Evolutionary conservation across 2,888 invertebrate genomes (phyloP), one percentile per base, ranked within the genome.

Genomic region (Tachystola acroxantha): DNA sequence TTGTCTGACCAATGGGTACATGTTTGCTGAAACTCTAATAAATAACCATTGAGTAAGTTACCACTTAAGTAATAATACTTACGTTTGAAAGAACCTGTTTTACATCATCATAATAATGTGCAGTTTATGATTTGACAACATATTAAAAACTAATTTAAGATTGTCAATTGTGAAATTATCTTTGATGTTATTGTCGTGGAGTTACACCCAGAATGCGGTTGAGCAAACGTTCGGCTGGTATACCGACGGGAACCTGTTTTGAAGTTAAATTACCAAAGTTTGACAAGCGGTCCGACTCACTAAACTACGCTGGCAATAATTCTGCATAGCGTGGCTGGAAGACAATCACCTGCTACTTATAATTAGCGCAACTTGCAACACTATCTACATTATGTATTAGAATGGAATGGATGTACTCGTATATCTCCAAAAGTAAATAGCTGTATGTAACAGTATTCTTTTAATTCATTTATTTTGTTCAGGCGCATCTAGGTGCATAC

Each of bases 251-350:
- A 75, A 73, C 70, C 77, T 76, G 74, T 79, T 82, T 78, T 78
- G 78, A 82, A 85, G 81, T 84, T 85, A 81, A 85, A 85, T 85
- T 85, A 81, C 77, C 74, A 84, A 85, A 85, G 84, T 85, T 85
- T 80, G 81, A 84, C 82, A 80, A 72, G 79, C 73, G 76, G 77
- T 72, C 66, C 67, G 64, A 68, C 70, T 75, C 64, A 53, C 68
- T 70, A 65, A 75, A 77, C 80, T 79, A 75, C 71, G 72, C 68
- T 58, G 70, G 80, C 80, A 79, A 82, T 82, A 78, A 82, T 78
- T 75, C 69, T 72, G 71, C 73, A 74, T 64, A 66, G 68, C 64
- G 57, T 57, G 62, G 57, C 56, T 55, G 59, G 53, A 69, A 76
- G 70, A 76, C 70, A 68, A 74, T 75, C 65, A 65, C 59, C 65